phyloP scores from a whole-genome alignment of 2,888 invertebrate genomes.

The Andricus curvator region DNA sequence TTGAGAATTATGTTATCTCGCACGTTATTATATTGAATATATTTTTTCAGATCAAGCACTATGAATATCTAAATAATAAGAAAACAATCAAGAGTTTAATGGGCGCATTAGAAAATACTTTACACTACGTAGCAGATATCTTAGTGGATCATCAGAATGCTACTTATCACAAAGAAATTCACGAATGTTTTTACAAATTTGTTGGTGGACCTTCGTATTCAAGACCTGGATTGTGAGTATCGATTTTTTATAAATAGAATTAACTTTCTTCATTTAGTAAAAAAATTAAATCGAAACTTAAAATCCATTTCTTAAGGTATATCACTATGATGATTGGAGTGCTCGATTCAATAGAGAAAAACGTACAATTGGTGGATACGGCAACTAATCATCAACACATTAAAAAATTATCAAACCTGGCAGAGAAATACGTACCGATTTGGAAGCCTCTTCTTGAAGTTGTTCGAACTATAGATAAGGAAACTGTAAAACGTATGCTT shows the following conservation, averaged over 20 bases:
- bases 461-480: slow-evolving; percentile 56
- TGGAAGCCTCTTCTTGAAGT: slow-evolving; percentile 67
- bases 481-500: slow-evolving; percentile 59
- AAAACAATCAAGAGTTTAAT: slow-evolving; percentile 61
- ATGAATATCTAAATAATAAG: slow-evolving; percentile 60
- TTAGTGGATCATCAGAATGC: slow-evolving; percentile 65
- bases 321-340: slow-evolving; percentile 60
- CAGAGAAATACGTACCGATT: slow-evolving; percentile 68
- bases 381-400: slow-evolving; percentile 61
- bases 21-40: slow-evolving; percentile 18
- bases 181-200: slow-evolving; percentile 62
- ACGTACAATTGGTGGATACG: slow-evolving; percentile 65
- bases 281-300: neutral
- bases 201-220: slow-evolving; percentile 62
- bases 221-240: slow-evolving; percentile 65
- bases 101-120: slow-evolving; percentile 57
- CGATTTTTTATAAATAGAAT: neutral
- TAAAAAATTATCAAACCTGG: slow-evolving; percentile 59
- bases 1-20: no score
- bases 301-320: slow-evolving; percentile 56
- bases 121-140: slow-evolving; percentile 67
- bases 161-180: slow-evolving; percentile 55
- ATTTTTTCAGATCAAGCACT: slow-evolving; percentile 58
- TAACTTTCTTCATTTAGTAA: neutral
- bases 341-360: slow-evolving; percentile 62